phyloP scores from a whole-genome alignment of 1,140 invertebrate genomes.

The Zaprionus kolodkinae region DNA sequence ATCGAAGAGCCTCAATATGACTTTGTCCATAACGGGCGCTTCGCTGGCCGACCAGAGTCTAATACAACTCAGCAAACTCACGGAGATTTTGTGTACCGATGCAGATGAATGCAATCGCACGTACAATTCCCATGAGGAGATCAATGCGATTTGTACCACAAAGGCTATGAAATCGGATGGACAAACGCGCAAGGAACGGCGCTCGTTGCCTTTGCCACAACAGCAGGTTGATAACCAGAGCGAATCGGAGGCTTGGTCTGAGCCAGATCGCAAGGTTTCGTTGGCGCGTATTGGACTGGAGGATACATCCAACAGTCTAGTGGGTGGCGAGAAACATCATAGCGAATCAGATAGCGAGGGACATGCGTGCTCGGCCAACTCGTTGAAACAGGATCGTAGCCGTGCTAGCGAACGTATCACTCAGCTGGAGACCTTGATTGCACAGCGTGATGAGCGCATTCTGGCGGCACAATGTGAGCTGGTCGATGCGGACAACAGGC shows the following conservation, averaged over 20 bases:
- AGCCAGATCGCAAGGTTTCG: conserved; percentile 92
- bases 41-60: conserved; percentile 82
- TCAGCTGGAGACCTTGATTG: conserved; percentile 85
- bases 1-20: conserved; percentile 85
- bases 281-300: conserved; percentile 90
- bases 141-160: conserved; percentile 56
- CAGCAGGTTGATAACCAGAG: conserved; percentile 86
- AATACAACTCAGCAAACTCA: conserved; percentile 84
- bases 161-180: conserved; percentile 84
- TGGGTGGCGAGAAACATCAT: conserved; percentile 30
- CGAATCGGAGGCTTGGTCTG: conserved; percentile 93
- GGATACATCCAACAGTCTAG: conserved; percentile 61
- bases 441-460: conserved; percentile 84
- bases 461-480: conserved; percentile 83
- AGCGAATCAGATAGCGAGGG: conserved; percentile 80
- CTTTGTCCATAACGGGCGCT: conserved; percentile 68
- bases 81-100: conserved; percentile 80
- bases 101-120: conserved; percentile 63
- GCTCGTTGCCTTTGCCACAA: conserved; percentile 54
- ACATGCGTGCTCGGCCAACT: conserved; percentile 36
- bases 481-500: conserved; percentile 77
- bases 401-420: conserved; percentile 85
- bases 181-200: conserved; percentile 64
- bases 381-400: conserved; percentile 64
- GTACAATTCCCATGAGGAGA: conserved; percentile 75